phyloP scores from a whole-genome alignment of 2,113 vertebrate genomes.

The Lagopus leucura region DNA sequence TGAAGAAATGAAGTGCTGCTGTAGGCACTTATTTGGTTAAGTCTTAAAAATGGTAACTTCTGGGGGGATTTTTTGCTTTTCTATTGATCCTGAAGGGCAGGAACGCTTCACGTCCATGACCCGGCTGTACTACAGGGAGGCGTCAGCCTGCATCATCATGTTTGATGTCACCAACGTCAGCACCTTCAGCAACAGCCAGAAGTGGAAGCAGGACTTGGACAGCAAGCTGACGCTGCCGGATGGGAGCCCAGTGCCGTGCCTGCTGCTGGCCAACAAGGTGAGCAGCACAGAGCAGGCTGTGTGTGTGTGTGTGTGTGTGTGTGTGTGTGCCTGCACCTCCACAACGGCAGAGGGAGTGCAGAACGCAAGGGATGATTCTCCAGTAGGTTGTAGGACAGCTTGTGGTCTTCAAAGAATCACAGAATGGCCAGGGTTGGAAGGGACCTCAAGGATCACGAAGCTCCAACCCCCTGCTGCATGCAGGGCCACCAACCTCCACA shows the following conservation, averaged over 20 bases:
- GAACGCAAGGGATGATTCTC: not conserved
- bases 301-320: rapidly evolving
- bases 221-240: slow-evolving; percentile 80
- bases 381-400: not conserved
- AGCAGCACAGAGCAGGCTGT: not conserved
- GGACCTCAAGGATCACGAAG: too few species aligned
- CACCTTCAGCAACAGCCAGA: slow-evolving; percentile 85
- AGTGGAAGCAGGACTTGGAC: slow-evolving; percentile 90
- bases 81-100: slow-evolving; percentile 76
- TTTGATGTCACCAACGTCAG: slow-evolving; percentile 86
- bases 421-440: too few species aligned
- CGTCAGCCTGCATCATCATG: slow-evolving; percentile 85
- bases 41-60: rapidly evolving
- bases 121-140: slow-evolving; percentile 86
- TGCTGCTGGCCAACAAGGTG: slow-evolving; percentile 92
- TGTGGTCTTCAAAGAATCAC: not conserved
- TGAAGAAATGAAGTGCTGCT: rapidly evolving
- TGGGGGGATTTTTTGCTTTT: rapidly evolving
- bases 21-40: rapidly evolving
- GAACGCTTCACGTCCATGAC: slow-evolving; percentile 93
- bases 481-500: too few species aligned
- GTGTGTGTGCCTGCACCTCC: too few species aligned
- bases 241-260: slow-evolving; percentile 82
- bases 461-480: too few species aligned
- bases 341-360: not conserved